Base-by-base conservation (phyloP, 2,797 vertebrate genomes). In the Centroberyx gerrardi region DNA sequence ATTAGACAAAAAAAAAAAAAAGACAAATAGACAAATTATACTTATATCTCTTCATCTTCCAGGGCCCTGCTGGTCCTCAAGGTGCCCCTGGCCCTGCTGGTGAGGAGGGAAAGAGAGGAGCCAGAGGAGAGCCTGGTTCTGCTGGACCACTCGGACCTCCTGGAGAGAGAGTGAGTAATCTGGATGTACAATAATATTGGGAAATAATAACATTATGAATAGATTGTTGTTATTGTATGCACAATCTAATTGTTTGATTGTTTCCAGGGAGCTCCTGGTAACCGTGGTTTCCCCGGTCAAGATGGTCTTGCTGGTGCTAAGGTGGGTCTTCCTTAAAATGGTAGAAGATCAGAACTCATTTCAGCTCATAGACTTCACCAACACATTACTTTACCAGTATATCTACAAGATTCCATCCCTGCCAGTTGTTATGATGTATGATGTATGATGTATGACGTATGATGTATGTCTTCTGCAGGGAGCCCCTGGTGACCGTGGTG, bases 211-310 rank as follows among this genome's bases (percentile, higher is more conserved):
- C 4, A 58, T 22, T 68, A 13, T 55, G 2, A 18, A 53, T 31
- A 2, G 55, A 0, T 5, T 56, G 5, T 46, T 52, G 28, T 28
- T 59, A 5, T 44, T 59, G 72, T 4, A 55, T 22, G 10, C 7
- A 52, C 5, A 72, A 4, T 72, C 59, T 86, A 44, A 90, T 38
- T 9, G 44, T 65, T 78, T 76, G 66, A 46, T 75, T 76, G 64
- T 69, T 91, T 80, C 0, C 72, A 99, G 98, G 97, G 97, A 36
- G 95, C 97, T 90, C 98, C 98, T 0, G 98, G 98, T 85, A 99
- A 99, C 84, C 97, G 98, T 2, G 98, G 98, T 88, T 99, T 99
- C 94, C 98, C 98, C 3, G 98, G 98, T 89, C 97, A 99, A 78
- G 98, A 99, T 71, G 98, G 98, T 88, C 94, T 99, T 88, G 96